Conservation (phyloP, 2,888 invertebrate genomes). For the Dascillus cervinus region DNA sequence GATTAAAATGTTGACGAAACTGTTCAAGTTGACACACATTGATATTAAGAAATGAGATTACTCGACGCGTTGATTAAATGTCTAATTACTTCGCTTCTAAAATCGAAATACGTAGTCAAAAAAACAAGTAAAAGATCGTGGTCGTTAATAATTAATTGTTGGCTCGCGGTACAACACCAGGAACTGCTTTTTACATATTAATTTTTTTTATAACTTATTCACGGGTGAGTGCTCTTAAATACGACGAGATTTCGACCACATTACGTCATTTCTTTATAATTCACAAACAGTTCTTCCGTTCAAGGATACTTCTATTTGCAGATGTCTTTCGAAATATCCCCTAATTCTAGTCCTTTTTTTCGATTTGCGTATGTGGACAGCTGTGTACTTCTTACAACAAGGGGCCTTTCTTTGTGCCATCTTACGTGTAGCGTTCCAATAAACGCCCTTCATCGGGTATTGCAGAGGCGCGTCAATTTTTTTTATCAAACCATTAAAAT, state of each 20-base stretch:
- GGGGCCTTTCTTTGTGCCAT: conserved; percentile 11
- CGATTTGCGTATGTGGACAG: conserved; percentile 14
- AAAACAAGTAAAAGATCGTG: too few species aligned
- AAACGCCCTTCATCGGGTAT: conserved; percentile 4
- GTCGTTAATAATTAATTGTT: too few species aligned
- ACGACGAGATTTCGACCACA: conserved; percentile 1
- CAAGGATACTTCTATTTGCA: conserved; percentile 12
- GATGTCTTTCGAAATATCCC: conserved; percentile 14
- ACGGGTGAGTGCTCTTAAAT: background rate
- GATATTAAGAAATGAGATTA: too few species aligned
- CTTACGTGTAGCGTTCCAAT: conserved; percentile 11
- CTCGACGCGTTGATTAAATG: too few species aligned
- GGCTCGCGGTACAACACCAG: too few species aligned
- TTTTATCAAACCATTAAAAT: too few species aligned
- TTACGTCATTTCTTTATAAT: conserved; percentile 13
- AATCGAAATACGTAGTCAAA: too few species aligned
- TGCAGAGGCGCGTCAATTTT: background rate
- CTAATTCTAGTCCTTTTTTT: conserved; percentile 5
- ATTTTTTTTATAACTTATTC: too few species aligned
- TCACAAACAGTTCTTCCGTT: conserved; percentile 13
- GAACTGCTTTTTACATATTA: too few species aligned
- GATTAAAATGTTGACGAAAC: too few species aligned
- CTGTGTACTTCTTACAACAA: conserved; percentile 9
- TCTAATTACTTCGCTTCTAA: too few species aligned
- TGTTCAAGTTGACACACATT: too few species aligned